Evolutionary conservation across 1,140 invertebrate species (phyloP).

Genomic region (Nylanderia fulva): DNA sequence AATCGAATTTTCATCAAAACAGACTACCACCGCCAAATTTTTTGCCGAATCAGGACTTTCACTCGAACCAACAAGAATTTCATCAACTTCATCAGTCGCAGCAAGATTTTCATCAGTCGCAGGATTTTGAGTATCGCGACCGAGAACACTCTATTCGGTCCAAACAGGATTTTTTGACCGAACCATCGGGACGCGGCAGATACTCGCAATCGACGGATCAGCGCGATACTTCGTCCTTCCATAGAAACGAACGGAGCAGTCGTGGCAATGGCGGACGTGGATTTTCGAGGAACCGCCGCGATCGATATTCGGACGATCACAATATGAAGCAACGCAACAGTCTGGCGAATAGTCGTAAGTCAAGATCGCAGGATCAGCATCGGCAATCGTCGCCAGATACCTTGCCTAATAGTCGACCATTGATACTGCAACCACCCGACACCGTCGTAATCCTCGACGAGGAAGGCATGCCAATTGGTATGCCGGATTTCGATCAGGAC

Average conservation of each 20-base stretch:
- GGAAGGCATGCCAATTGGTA: constrained; percentile 68
- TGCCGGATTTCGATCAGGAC: constrained; percentile 67
- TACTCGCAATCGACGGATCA: constrained; percentile 72
- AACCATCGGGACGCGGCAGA: constrained; percentile 73
- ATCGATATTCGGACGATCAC: constrained; percentile 79
- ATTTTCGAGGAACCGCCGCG: constrained; percentile 72
- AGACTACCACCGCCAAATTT: constrained; percentile 72
- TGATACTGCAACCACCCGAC: constrained; percentile 70
- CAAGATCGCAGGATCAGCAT: constrained; percentile 63
- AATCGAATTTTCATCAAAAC: constrained; percentile 78
- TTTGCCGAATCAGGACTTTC: constrained; percentile 74
- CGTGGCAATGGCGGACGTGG: constrained; percentile 76
- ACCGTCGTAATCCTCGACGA: constrained; percentile 77
- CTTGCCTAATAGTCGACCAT: constrained; percentile 58
- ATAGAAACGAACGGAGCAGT: constrained; percentile 76
- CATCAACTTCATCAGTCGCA: constrained; percentile 66
- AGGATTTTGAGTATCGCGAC: constrained; percentile 79
- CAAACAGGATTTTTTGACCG: constrained; percentile 75
- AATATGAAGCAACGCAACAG: constrained; percentile 71
- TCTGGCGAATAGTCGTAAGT: constrained; percentile 72
- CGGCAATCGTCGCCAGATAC: constrained; percentile 64
- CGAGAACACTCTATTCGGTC: constrained; percentile 73
- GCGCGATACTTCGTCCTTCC: constrained; percentile 75
- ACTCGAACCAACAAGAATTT: constrained; percentile 74
- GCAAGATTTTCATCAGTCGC: constrained; percentile 68